Evolutionary conservation across 2,888 invertebrate species (phyloP).

Genomic region (Pristionchus arcanus): DNA sequence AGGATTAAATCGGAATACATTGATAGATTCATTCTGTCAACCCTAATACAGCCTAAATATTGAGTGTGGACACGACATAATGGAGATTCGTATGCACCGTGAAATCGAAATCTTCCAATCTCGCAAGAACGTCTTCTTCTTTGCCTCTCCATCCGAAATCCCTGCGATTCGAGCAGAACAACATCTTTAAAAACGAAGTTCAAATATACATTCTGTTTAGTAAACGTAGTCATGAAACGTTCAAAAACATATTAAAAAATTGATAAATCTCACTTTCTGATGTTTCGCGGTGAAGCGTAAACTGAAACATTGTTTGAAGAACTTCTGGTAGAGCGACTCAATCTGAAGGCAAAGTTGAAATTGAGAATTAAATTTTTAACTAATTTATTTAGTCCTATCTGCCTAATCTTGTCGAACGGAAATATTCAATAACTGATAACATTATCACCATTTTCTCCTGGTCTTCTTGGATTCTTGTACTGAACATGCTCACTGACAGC

Average conservation of each 20-base stretch:
- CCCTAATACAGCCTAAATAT: not conserved
- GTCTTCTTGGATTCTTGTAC: not conserved
- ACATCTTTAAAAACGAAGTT: no score
- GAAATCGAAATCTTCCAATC: not conserved
- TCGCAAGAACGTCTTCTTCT: not conserved
- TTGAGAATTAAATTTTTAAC: no score
- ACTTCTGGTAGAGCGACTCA: not conserved
- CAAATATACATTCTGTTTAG: no score
- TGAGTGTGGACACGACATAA: not conserved
- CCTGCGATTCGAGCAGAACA: no score
- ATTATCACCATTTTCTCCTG: not conserved
- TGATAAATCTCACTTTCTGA: no score
- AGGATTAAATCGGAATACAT: no score
- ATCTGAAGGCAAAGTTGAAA: not conserved
- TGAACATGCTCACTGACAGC: constrained; percentile 30
- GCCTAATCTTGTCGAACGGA: no score
- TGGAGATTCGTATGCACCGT: not conserved
- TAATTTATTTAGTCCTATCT: not conserved
- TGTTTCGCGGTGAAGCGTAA: not conserved
- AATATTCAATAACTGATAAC: no score
- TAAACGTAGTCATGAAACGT: no score
- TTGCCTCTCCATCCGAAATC: no score
- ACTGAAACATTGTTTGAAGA: not conserved
- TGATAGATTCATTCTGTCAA: not conserved
- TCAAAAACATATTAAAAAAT: no score